phyloP scores from a whole-genome alignment of 2,113 vertebrate genomes.

The Ceyx melanurus region DNA sequence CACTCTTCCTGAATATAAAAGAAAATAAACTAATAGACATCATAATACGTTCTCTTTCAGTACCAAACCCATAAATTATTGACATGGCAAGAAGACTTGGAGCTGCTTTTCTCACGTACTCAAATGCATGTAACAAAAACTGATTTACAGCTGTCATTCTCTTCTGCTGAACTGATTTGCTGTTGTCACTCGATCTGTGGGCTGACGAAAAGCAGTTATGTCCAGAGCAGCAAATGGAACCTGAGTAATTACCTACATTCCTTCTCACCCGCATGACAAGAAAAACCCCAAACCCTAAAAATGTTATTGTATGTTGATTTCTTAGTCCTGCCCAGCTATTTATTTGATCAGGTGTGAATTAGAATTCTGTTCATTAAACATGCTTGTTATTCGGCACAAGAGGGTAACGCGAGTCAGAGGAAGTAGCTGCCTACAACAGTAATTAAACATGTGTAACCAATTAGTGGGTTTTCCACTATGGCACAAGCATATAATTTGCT shows the following conservation, averaged over 20 bases:
- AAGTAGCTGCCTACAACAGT: conserved; percentile 92
- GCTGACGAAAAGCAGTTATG: conserved; percentile 67
- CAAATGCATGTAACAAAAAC: conserved; percentile 10
- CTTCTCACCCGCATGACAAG: neutral
- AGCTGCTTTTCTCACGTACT: conserved; percentile 34
- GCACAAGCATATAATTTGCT: conserved; percentile 92
- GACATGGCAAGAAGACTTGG: neutral
- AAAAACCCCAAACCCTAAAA: neutral
- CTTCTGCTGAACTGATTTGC: conserved; percentile 48
- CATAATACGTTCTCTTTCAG: neutral
- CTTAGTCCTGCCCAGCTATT: conserved; percentile 69
- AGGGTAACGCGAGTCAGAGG: conserved; percentile 85
- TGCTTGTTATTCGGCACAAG: conserved; percentile 83
- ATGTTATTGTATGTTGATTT: conserved; percentile 61
- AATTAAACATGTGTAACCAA: conserved; percentile 99
- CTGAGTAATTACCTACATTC: conserved; percentile 20
- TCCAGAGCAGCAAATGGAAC: conserved; percentile 49
- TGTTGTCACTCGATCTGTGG: conserved; percentile 58
- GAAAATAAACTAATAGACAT: conserved; percentile 4
- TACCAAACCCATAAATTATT: neutral
- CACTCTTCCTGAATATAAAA: conserved; percentile 1
- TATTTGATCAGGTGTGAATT: conserved; percentile 92
- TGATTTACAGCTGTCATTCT: conserved; percentile 64
- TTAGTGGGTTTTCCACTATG: conserved; percentile 88
- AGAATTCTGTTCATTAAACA: conserved; percentile 80